Evolutionary conservation across 2,113 vertebrate genomes (phyloP).

Genomic region (Ceratotherium simum): DNA sequence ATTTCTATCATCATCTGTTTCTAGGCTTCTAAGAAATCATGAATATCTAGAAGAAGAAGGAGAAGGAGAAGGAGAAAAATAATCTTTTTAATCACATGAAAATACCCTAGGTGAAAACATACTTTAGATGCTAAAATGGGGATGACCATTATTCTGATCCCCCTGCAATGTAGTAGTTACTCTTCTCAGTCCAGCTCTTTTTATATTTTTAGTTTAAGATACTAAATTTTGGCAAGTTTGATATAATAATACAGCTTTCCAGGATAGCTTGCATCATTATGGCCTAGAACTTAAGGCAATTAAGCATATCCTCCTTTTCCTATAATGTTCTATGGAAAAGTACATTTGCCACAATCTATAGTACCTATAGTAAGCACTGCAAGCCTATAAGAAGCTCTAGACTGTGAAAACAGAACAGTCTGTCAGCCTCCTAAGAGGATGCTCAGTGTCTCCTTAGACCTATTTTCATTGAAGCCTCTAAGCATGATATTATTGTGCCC

Average conservation of each 20-base stretch:
- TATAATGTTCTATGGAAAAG: background rate
- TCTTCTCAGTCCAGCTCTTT: background rate
- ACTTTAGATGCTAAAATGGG: background rate
- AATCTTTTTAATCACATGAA: background rate
- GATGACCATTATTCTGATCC: background rate
- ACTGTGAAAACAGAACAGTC: background rate
- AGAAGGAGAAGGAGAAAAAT: background rate
- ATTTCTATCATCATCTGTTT: background rate
- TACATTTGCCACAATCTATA: background rate
- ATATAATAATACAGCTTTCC: background rate
- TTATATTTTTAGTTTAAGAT: slow-evolving; percentile 22
- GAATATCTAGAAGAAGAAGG: background rate
- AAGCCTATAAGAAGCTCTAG: background rate
- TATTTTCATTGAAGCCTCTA: background rate
- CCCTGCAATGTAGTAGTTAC: background rate
- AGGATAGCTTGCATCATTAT: background rate
- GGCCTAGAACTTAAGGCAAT: background rate
- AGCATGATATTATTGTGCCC: background rate
- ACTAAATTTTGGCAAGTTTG: background rate
- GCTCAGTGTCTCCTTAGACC: background rate
- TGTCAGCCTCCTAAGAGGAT: background rate
- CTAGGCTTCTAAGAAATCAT: slow-evolving; percentile 19
- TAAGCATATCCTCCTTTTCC: background rate
- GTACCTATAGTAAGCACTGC: background rate
- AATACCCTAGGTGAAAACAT: background rate